These are phyloP conservation scores for Micrasema minimum DNA, from an alignment of 1,140 invertebrate species.

Conservation along the genomic window DNA sequence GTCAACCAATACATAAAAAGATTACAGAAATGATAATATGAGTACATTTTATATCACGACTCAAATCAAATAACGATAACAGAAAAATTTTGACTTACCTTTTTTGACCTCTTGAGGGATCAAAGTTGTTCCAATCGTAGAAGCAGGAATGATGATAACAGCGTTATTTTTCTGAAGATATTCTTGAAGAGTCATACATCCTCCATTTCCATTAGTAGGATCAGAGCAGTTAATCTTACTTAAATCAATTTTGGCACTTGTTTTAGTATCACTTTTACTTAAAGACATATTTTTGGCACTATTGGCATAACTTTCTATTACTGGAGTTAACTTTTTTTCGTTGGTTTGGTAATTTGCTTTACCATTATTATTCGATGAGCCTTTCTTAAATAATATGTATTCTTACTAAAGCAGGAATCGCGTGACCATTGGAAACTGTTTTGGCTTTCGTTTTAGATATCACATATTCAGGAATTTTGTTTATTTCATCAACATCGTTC, in stretches of 20 bases:
- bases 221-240: constrained; percentile 26
- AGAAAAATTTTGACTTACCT: constrained; percentile 5
- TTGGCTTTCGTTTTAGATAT: constrained; percentile 39
- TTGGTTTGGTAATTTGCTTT: constrained; percentile 3
- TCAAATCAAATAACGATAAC: too few species aligned
- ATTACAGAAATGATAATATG: too few species aligned
- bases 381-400: constrained; percentile 50
- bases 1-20: too few species aligned
- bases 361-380: constrained; percentile 26
- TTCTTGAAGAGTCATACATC: constrained; percentile 40
- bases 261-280: constrained; percentile 24
- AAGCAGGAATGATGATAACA: constrained; percentile 36
- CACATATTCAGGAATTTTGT: constrained; percentile 45
- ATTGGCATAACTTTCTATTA: constrained; percentile 16
- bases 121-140: background rate
- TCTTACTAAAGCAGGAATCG: constrained; percentile 47
- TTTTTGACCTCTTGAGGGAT: background rate
- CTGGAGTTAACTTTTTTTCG: constrained; percentile 3
- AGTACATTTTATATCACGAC: too few species aligned
- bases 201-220: background rate
- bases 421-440: constrained; percentile 35
- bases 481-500: constrained; percentile 29
- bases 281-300: constrained; percentile 42
- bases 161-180: constrained; percentile 43
- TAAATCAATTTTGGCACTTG: constrained; percentile 44